Evolutionary conservation across 2,797 vertebrate species (phyloP), one percentile per base, ranked within the genome.

Genomic region (Coccyzus lansbergi): DNA sequence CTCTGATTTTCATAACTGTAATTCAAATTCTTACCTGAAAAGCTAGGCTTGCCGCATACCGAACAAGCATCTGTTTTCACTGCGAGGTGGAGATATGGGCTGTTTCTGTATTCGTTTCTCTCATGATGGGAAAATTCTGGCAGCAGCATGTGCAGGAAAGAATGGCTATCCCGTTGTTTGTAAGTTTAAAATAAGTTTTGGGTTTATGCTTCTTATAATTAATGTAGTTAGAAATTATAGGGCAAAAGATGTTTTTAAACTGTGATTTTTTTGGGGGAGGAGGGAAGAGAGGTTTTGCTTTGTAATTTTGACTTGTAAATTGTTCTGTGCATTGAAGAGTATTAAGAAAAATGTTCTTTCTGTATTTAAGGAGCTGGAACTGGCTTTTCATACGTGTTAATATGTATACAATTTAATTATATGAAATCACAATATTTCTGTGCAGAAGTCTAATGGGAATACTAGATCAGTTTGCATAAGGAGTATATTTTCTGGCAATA

Each of bases 51-150:
- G 99, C 94, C 98, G 98, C 84, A 98, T 99, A 95, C 99, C 99
- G 3, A 99, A 99, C 97, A 99, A 98, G 87, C 97, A 97, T 38
- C 93, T 98, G 91, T 97, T 99, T 91, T 98, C 98, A 12, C 98
- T 99, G 69, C 98, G 98, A 44, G 98, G 98, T 15, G 99, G 99
- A 93, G 98, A 99, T 49, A 98, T 98, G 97, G 99, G 99, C 70
- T 99, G 99, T 94, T 98, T 99, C 94, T 98, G 98, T 15, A 90
- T 99, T 62, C 96, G 98, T 70, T 99, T 99, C 97, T 99, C 99
- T 90, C 98, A 98, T 14, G 97, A 98, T 19, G 99, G 99, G 67
- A 98, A 97, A 26, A 97, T 95, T 0, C 97, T 99, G 96, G 99
- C 99, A 89, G 98, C 99, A 67, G 99, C 99, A 12, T 99, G 99